Base-by-base conservation (phyloP, 2,797 vertebrate genomes). In the Xerus rutilus region DNA sequence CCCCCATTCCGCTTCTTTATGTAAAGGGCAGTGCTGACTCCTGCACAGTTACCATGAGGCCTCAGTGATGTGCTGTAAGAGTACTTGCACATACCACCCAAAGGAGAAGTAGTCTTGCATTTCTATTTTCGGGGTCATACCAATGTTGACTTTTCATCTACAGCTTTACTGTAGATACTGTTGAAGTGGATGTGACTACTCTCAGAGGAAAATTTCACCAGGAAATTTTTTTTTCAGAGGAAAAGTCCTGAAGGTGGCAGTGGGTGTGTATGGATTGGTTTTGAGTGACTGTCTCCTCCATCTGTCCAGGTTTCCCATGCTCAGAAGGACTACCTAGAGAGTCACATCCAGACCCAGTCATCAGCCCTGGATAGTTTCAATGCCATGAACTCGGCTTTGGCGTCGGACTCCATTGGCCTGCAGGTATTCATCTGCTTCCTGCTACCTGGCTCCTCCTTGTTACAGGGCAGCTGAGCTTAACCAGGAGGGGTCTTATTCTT, bases 281-380 rank as follows among this genome's bases (percentile, higher is more conserved):
- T 84, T 49, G 28, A 69, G 15, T 97, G 59, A 94, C 93, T 84
- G 86, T 97, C 59, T 93, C 10, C 69, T 93, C 72, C n/a, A 54
- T 92, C 95, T 96, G 82, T 96, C 93, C 97, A 99, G 99, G 94
- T 98, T 70, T 99, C 99, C 90, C 99, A 99, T 95, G 98, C 99
- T 83, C 99, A 99, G 62, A 98, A 99, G 93, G 98, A 98, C 89
- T 99, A 99, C 92, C 98, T 99, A 95, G 99, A 99, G 98, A 98
- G 98, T 76, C 99, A 99, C 98, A 99, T 99, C 94, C 99, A 97
- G 97, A 96, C 99, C 49, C 99, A 99, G 94, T 99, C 99, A 0
- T 97, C 98, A 43, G 99, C 99, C 91, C 98, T 99, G 99, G 99
- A 99, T 25, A 99, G 98, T 97, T 99, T 99, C 93, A 99, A 99